phyloP scores from a whole-genome alignment of 2,888 invertebrate species.

The Blera fallax region DNA sequence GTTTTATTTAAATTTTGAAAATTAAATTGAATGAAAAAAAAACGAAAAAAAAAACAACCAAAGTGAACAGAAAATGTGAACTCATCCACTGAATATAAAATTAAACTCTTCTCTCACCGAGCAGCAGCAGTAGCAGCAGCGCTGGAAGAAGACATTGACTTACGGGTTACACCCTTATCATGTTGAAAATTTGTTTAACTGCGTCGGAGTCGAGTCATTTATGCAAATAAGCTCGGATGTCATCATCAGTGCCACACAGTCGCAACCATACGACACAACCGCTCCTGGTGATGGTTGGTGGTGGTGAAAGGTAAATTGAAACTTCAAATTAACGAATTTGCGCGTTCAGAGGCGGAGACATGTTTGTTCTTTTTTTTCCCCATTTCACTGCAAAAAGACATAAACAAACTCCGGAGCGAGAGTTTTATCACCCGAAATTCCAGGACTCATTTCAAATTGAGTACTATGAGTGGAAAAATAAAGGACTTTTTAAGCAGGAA shows the following conservation, averaged over 20 bases:
- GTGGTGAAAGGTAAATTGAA: slow-evolving; percentile 70
- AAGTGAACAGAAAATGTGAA: slow-evolving; percentile 40
- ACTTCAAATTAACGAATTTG: slow-evolving; percentile 72
- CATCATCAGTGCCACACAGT: slow-evolving; percentile 59
- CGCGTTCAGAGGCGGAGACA: slow-evolving; percentile 58
- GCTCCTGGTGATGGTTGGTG: no score
- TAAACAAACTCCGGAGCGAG: slow-evolving; percentile 61
- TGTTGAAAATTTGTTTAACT: slow-evolving; percentile 73
- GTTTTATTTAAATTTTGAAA: slow-evolving; percentile 64
- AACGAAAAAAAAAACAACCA: not conserved
- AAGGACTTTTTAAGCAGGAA: not conserved
- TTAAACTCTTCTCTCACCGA: slow-evolving; percentile 53
- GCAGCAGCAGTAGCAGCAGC: slow-evolving; percentile 5
- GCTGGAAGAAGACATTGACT: slow-evolving; percentile 69
- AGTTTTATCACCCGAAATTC: slow-evolving; percentile 60
- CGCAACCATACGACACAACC: slow-evolving; percentile 1
- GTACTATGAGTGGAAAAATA: not conserved
- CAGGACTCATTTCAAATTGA: slow-evolving; percentile 26
- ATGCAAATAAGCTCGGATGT: slow-evolving; percentile 72
- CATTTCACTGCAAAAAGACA: slow-evolving; percentile 4
- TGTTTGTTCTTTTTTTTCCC: slow-evolving; percentile 39
- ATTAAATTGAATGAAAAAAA: slow-evolving; percentile 62
- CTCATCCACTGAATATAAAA: slow-evolving; percentile 69
- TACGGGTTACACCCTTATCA: slow-evolving; percentile 74
- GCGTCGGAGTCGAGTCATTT: slow-evolving; percentile 71